Conservation (phyloP, 2,888 invertebrate species). For the Mythimna lalbum region DNA sequence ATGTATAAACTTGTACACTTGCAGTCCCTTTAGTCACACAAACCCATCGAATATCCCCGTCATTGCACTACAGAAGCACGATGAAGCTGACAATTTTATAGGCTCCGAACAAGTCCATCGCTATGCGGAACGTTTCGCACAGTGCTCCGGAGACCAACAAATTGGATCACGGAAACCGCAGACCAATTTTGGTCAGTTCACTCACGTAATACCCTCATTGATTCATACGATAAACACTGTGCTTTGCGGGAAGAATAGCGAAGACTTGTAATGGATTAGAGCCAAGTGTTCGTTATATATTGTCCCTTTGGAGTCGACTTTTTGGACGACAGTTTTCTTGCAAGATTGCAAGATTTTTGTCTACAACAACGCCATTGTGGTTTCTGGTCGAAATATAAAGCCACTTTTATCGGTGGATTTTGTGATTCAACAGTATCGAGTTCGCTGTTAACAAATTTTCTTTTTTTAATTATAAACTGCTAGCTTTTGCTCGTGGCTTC, state of each 20-base stretch:
- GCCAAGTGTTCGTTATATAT: constrained; percentile 35
- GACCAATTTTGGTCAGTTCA: constrained; percentile 76
- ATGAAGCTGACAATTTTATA: constrained; percentile 32
- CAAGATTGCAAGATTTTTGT: not conserved
- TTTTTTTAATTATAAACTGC: not conserved
- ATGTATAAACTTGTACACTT: not conserved
- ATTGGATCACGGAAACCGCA: constrained; percentile 78
- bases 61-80: not conserved
- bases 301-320: constrained; percentile 5
- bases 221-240: constrained; percentile 73
- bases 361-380: not conserved
- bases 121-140: constrained; percentile 60
- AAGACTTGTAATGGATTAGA: constrained; percentile 35
- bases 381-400: not conserved
- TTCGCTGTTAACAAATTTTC: no score
- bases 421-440: not conserved
- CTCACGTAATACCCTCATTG: constrained; percentile 78
- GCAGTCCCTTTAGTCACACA: not conserved
- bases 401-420: not conserved
- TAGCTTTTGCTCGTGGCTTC: no score
- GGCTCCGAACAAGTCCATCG: constrained; percentile 31
- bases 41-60: not conserved
- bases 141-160: constrained; percentile 67
- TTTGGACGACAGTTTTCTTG: not conserved
- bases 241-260: constrained; percentile 57